Evolutionary conservation across 2,888 invertebrate species (phyloP).

Genomic region (Tinea pellionella): DNA sequence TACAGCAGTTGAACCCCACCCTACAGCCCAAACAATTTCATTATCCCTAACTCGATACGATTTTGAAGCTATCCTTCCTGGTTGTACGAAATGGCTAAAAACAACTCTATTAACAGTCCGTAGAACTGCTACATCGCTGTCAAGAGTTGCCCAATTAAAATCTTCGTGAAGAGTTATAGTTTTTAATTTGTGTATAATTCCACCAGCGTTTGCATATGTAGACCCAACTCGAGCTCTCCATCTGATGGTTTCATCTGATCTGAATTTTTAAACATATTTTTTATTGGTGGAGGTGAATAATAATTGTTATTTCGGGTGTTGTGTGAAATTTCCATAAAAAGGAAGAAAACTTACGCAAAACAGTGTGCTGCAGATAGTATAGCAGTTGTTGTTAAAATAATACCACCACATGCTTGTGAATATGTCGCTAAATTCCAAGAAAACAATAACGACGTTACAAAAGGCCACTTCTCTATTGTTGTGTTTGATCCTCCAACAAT

Average conservation of each 20-base stretch:
- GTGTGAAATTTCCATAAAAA: neutral
- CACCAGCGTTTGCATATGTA: conserved; percentile 15
- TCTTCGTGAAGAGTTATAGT: conserved; percentile 3
- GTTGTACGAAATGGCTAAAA: conserved; percentile 17
- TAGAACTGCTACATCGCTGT: conserved; percentile 13
- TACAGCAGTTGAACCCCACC: conserved; percentile 38
- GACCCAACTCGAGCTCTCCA: conserved; percentile 13
- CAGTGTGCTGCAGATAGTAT: conserved; percentile 34
- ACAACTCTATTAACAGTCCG: conserved; percentile 5
- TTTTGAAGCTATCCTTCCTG: conserved; percentile 29
- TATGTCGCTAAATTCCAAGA: conserved; percentile 19
- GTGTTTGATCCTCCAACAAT: conserved; percentile 34
- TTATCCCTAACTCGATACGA: conserved; percentile 33
- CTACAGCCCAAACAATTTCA: conserved; percentile 33
- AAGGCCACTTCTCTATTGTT: conserved; percentile 28
- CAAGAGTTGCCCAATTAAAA: conserved; percentile 8
- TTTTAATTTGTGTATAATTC: conserved; percentile 1
- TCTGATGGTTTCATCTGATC: neutral
- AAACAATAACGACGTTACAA: conserved; percentile 23
- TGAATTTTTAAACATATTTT: neutral
- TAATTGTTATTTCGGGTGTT: too few species aligned
- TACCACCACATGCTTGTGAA: conserved; percentile 30
- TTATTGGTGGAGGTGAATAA: neutral
- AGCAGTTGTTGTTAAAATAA: conserved; percentile 27
- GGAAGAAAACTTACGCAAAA: conserved; percentile 22